Evolutionary conservation across 1,140 invertebrate species (phyloP), one percentile per base, ranked within the genome.

Genomic region (Cotesia glomerata): DNA sequence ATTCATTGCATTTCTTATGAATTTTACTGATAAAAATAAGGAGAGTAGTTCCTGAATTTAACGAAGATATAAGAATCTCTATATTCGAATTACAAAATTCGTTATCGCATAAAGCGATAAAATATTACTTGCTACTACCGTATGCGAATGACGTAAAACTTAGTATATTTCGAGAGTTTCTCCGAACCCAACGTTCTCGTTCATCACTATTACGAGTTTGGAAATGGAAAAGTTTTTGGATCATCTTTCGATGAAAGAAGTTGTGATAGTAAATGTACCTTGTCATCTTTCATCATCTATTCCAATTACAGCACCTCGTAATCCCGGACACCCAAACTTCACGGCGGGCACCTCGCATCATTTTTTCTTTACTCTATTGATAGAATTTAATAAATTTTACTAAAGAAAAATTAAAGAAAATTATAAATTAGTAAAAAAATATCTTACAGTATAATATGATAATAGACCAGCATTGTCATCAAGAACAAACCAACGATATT

Each of bases 251-350:
- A 83, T 4, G 86, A 87, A n/a, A 0, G 85, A 84, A 4, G 98
- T 97, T 4, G 98, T 99, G 78, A 99, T 98, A 13, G 98, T 99
- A 88, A 99, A 99, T 7, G 97, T 99, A 77, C 96, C n/a, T n/a
- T 97, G 83, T 99, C 97, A 87, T 99, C 98, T 87, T n/a, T 98
- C 97, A 87, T 98, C 97, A 85, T 99, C 98, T 79, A 99, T 99
- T 26, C 98, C 98, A 81, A 99, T 96, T 18, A 99, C 92, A 4
- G 98, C 98, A 69, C 96, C 97, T 86, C 95, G 93, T 8, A 97
- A 88, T 14, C n/a, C n/a, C 96, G 88, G 4, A 99, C 97, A 88
- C 98, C n/a, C n/a, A n/a, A 99, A 35, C 98, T n/a, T n/a, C 98
- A 74, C 98, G 90, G 73, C 98, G 90, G 34, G 97, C 95, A 5